These are phyloP conservation scores for Cyclophora albipunctata DNA, from an alignment of 2,888 invertebrate genomes.

Conservation along the genomic window DNA sequence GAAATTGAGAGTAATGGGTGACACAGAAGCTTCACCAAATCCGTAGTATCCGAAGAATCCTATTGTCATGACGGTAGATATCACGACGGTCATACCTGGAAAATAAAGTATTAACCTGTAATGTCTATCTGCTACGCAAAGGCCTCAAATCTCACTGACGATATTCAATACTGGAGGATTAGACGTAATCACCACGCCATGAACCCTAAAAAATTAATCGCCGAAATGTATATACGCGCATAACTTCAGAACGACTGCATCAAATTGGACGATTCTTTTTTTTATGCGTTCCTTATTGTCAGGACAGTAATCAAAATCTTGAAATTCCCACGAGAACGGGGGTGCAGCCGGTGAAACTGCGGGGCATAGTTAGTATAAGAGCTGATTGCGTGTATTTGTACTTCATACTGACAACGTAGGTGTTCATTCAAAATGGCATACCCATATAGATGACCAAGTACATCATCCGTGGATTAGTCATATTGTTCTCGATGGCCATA, in stretches of 20 bases:
- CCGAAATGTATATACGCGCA: not conserved
- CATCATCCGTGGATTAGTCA: conserved; percentile 38
- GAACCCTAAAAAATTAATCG: conserved; percentile 2
- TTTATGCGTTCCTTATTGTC: too few species aligned
- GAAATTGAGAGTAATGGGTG: conserved; percentile 44
- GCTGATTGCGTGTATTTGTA: too few species aligned
- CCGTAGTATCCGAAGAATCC: conserved; percentile 48
- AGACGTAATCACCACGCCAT: not conserved
- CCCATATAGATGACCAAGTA: conserved; percentile 30
- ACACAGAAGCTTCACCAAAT: conserved; percentile 29
- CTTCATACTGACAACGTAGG: too few species aligned
- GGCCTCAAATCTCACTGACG: not conserved
- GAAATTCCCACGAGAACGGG: not conserved
- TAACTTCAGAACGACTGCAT: too few species aligned
- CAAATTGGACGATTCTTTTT: too few species aligned
- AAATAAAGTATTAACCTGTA: too few species aligned
- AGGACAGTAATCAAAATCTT: too few species aligned
- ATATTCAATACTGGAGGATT: too few species aligned
- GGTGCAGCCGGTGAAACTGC: not conserved
- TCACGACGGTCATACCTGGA: conserved; percentile 34
- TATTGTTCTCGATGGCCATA: conserved; percentile 42
- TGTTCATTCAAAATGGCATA: conserved; percentile 8
- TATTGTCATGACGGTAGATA: conserved; percentile 26
- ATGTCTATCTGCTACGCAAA: not conserved
- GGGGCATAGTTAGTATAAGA: too few species aligned